These are phyloP conservation scores for Calosoma granatense DNA, from an alignment of 1,140 invertebrate species.

Conservation along the genomic window DNA sequence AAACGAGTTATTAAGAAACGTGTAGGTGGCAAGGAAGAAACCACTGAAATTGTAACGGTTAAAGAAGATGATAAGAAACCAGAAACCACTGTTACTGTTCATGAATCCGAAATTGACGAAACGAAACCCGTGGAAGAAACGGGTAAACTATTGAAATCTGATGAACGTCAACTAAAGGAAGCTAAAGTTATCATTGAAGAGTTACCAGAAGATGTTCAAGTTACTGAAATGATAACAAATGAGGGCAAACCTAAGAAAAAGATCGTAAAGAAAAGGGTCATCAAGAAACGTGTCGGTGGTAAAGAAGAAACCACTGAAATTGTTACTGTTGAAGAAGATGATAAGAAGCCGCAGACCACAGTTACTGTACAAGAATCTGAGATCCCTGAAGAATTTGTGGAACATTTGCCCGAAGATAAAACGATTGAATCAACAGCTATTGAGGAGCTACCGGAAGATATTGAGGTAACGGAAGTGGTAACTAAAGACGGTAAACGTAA, in stretches of 20 bases:
- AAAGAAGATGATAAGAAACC: slow-evolving; percentile 34
- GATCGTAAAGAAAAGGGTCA: slow-evolving; percentile 14
- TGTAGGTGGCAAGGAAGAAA: slow-evolving; percentile 34
- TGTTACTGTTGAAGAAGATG: slow-evolving; percentile 23
- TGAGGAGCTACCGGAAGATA: slow-evolving; percentile 30
- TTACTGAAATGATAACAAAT: slow-evolving; percentile 17
- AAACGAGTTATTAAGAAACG: slow-evolving; percentile 33
- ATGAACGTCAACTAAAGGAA: slow-evolving; percentile 11
- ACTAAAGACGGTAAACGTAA: slow-evolving; percentile 26
- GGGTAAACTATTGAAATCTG: slow-evolving; percentile 14
- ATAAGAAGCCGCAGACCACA: slow-evolving; percentile 23
- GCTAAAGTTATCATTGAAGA: slow-evolving; percentile 8
- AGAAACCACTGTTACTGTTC: slow-evolving; percentile 22
- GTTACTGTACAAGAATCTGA: slow-evolving; percentile 17
- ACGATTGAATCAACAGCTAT: slow-evolving; percentile 12
- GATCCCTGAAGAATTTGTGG: slow-evolving; percentile 15
- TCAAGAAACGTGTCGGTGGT: slow-evolving; percentile 22
- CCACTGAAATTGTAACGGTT: slow-evolving; percentile 37
- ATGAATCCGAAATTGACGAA: slow-evolving; percentile 17
- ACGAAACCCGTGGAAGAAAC: not conserved
- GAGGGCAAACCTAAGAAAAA: slow-evolving; percentile 16
- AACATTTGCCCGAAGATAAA: slow-evolving; percentile 2
- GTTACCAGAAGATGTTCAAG: slow-evolving; percentile 21
- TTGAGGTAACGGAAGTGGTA: slow-evolving; percentile 27
- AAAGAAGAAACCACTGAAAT: slow-evolving; percentile 24